Conservation (phyloP, 2,888 invertebrate species). For the Orthonevra nobilis region DNA sequence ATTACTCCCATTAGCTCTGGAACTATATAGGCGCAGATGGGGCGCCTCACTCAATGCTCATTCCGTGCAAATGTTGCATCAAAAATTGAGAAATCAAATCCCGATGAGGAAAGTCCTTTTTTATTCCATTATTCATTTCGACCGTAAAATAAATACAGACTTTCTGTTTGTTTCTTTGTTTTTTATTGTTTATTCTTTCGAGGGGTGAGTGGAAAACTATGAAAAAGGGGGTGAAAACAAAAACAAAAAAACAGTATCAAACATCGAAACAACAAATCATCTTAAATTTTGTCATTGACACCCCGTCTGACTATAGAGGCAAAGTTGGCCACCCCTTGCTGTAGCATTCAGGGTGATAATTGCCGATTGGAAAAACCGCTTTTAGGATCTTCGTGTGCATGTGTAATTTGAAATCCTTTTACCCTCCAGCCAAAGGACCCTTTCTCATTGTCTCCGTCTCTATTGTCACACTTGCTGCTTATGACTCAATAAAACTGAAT, state of each 20-base stretch:
- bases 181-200: no score
- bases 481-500: slow-evolving; percentile 64
- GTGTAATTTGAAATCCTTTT: slow-evolving; percentile 59
- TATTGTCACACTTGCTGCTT: slow-evolving; percentile 69
- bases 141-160: no score
- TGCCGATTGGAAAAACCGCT: slow-evolving; percentile 67
- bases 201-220: slow-evolving; percentile 42
- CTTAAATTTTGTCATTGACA: slow-evolving; percentile 62
- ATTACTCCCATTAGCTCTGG: slow-evolving; percentile 54
- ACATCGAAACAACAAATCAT: slow-evolving; percentile 59
- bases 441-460: slow-evolving; percentile 19
- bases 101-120: slow-evolving; percentile 1
- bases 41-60: slow-evolving; percentile 26
- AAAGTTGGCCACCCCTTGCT: not conserved
- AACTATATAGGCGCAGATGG: slow-evolving; percentile 67
- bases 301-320: slow-evolving; percentile 14
- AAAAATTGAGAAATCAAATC: slow-evolving; percentile 61
- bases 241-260: slow-evolving; percentile 25
- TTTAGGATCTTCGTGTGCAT: slow-evolving; percentile 55
- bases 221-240: not conserved
- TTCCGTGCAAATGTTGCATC: slow-evolving; percentile 13
- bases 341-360: slow-evolving; percentile 50
- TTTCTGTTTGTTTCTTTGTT: not conserved
- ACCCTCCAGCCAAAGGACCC: slow-evolving; percentile 27
- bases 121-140: no score